Base-by-base conservation (phyloP, 2,888 invertebrate species). In the Amblyjoppa fuscipennis region DNA sequence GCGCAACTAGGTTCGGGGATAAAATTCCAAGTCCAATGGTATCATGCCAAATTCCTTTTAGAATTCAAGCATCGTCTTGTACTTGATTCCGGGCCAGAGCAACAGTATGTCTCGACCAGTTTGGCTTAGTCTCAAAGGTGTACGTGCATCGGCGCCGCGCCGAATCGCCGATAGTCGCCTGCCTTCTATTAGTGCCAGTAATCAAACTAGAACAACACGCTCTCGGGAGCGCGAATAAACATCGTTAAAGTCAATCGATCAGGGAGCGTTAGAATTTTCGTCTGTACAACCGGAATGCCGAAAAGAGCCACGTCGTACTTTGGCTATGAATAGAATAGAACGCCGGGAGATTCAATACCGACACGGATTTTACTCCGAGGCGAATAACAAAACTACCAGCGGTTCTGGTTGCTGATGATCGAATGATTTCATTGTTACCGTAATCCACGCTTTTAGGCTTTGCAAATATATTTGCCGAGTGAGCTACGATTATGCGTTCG, bases 1-100 rank as follows among this genome's bases (percentile, higher is more conserved):
- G n/a, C 59, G 25, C 13, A 11, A 20, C 4, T 20, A 34, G 34
- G 34, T 69, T 41, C 66, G 81, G 71, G 25, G 53, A 61, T 77
- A 76, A 76, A 66, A 83, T 85, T 74, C 69, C 70, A 68, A 86
- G 79, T 76, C 73, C 76, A 45, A 79, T 78, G 88, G 84, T 70
- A 9, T 51, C 70, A 84, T 75, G 88, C 88, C 88, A 88, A 80
- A 84, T 81, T 83, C 74, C 84, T 84, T 84, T 87, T 87, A 70
- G 64, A 78, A 74, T 84, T 81, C 68, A 73, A 84, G 68, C 80
- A 83, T 87, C 77, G 79, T 84, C 83, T 83, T 81, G 87, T 84
- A 84, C 85, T 88, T 88, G 87, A 87, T 88, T 83, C 74, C 75
- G 64, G 73, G 87, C 88, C 88, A 88, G 79, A 83, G 77, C 71